Percentiles rank a stretch among this genome's conserved stretches.
These are phyloP conservation scores for Lepeophtheirus nordmannii DNA, from an alignment of 2,888 invertebrate genomes.

Conservation along the genomic window DNA sequence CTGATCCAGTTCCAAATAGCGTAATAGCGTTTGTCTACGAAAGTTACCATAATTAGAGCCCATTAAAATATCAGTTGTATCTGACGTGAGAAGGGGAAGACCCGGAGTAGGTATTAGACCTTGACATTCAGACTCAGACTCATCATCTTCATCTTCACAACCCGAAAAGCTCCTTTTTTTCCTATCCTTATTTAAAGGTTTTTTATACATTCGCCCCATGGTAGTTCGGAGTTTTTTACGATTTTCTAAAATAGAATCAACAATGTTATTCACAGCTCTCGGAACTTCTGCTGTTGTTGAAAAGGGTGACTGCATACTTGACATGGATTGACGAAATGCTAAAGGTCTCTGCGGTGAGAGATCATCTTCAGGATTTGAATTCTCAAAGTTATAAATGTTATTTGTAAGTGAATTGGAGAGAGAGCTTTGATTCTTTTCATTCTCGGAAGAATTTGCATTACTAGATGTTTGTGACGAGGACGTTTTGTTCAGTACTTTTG, in stretches of 20 bases:
- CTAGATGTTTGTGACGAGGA: background rate
- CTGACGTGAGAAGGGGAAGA: constrained; percentile 7
- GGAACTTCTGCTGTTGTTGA: background rate
- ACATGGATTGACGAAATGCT: background rate
- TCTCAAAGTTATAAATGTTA: background rate
- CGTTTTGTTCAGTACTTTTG: constrained; percentile 7
- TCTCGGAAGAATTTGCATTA: background rate
- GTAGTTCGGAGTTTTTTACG: constrained; percentile 17
- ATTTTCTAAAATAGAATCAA: constrained; percentile 12
- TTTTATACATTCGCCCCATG: constrained; percentile 13
- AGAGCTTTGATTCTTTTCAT: background rate
- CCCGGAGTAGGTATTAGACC: constrained; percentile 22
- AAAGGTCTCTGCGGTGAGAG: constrained; percentile 4
- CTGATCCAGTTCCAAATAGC: constrained; percentile 15
- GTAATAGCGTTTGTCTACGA: constrained; percentile 11
- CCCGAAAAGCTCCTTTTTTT: background rate
- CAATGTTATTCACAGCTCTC: background rate
- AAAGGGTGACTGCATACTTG: background rate
- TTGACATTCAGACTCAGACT: background rate
- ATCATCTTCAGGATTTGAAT: background rate
- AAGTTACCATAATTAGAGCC: constrained; percentile 7
- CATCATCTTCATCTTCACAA: constrained; percentile 1
- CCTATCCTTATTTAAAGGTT: constrained; percentile 6
- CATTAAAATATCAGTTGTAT: background rate
- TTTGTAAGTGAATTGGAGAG: too few relatives aligned